Percentiles rank a stretch among this genome's conserved stretches.
These are phyloP conservation scores for Gorilla gorilla DNA, from an alignment of 2,113 vertebrate species.

Conservation along the genomic window DNA sequence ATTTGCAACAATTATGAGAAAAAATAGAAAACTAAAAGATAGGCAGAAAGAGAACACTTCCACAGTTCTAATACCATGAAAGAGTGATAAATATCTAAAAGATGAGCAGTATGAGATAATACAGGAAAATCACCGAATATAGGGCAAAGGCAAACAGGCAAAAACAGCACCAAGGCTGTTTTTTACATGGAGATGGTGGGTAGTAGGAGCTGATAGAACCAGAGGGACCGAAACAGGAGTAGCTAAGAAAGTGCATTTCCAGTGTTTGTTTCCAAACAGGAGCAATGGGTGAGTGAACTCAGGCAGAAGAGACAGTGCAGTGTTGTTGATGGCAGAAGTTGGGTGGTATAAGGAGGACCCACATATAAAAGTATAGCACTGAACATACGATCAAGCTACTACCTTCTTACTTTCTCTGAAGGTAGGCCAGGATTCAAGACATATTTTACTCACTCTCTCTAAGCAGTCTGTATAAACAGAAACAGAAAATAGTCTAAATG, in stretches of 20 bases:
- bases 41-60: not conserved
- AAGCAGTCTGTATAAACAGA: not conserved
- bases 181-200: fast-evolving
- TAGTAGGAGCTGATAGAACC: not conserved
- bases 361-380: not conserved
- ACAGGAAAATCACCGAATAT: not conserved
- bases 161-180: not conserved
- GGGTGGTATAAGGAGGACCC: not conserved
- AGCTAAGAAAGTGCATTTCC: not conserved
- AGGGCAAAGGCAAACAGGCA: not conserved
- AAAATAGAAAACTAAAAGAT: not conserved
- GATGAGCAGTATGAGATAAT: not conserved
- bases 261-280: not conserved
- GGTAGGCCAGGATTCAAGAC: not conserved
- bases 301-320: not conserved
- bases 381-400: not conserved
- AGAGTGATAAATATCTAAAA: not conserved
- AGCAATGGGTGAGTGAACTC: not conserved
- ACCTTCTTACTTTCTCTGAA: not conserved
- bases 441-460: not conserved
- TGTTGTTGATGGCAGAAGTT: not conserved
- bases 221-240: not conserved
- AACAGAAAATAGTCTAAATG: not conserved
- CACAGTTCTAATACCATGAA: not conserved
- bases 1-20: not conserved